These are phyloP conservation scores for Diuraphis noxia DNA, from an alignment of 1,140 invertebrate species.

Conservation along the genomic window DNA sequence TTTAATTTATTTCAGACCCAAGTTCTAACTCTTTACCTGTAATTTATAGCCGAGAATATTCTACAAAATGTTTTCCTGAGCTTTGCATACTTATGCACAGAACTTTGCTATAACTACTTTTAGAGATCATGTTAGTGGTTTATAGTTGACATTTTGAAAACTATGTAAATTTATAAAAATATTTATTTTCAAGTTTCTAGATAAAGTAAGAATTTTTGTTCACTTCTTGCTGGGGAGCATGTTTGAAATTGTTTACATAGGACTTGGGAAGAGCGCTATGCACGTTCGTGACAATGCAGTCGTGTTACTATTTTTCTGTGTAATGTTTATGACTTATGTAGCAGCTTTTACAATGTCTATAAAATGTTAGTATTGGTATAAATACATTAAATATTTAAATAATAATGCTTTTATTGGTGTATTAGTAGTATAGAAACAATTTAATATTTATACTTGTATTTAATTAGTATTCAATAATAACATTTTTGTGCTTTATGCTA, in stretches of 20 bases:
- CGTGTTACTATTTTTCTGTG: constrained; percentile 48
- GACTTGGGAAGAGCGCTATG: constrained; percentile 13
- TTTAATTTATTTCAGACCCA: background rate
- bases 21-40: background rate
- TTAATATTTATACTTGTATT: background rate
- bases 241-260: constrained; percentile 44
- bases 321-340: constrained; percentile 33
- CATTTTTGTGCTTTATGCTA: constrained; percentile 15
- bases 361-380: constrained; percentile 27
- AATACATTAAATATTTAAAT: background rate
- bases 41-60: constrained; percentile 37
- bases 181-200: constrained; percentile 37
- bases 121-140: constrained; percentile 44
- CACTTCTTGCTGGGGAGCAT: constrained; percentile 40
- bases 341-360: constrained; percentile 49
- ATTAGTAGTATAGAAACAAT: background rate
- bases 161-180: background rate
- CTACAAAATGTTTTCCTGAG: constrained; percentile 34
- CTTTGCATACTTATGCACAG: constrained; percentile 31
- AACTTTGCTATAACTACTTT: constrained; percentile 22
- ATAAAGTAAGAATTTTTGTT: constrained; percentile 35
- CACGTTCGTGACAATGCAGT: constrained; percentile 41
- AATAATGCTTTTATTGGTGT: background rate
- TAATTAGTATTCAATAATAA: constrained; percentile 8
- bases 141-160: background rate